Conservation (phyloP, 1,140 invertebrate species). For the Ceratosolen solmsi region DNA sequence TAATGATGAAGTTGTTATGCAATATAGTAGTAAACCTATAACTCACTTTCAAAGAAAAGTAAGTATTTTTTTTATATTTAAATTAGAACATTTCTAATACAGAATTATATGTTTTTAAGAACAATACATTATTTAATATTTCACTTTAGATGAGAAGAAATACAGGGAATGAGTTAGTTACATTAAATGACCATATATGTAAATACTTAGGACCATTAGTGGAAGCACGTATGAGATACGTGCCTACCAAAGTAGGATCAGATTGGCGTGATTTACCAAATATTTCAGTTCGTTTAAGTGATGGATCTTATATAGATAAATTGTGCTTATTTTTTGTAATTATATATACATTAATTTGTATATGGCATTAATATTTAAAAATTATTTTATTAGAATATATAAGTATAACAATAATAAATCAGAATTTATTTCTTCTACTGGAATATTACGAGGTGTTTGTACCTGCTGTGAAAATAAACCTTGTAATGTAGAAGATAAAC, state of each 20-base stretch:
- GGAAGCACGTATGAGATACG: slow-evolving; percentile 83
- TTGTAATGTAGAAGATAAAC: slow-evolving; percentile 83
- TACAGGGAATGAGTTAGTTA: slow-evolving; percentile 65
- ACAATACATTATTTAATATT: background rate
- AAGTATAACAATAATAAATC: background rate
- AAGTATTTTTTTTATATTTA: slow-evolving; percentile 47
- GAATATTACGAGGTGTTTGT: slow-evolving; percentile 85
- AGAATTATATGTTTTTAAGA: background rate
- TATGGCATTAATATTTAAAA: background rate
- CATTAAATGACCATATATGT: slow-evolving; percentile 85
- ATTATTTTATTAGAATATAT: background rate
- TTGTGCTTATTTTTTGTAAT: slow-evolving; percentile 72
- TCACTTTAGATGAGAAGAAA: slow-evolving; percentile 23
- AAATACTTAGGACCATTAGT: slow-evolving; percentile 89
- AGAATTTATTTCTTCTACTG: slow-evolving; percentile 57
- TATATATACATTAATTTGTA: background rate
- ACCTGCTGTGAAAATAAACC: slow-evolving; percentile 78
- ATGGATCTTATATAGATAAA: slow-evolving; percentile 80
- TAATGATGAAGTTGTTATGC: slow-evolving; percentile 79
- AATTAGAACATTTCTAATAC: background rate
- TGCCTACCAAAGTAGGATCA: slow-evolving; percentile 84
- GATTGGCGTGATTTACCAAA: slow-evolving; percentile 93
- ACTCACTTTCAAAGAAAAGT: slow-evolving; percentile 85
- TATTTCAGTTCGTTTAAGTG: slow-evolving; percentile 78
- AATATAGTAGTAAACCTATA: slow-evolving; percentile 81